These are phyloP conservation scores for Cynopterus brachyotis DNA, from an alignment of 2,113 vertebrate species.

Conservation along the genomic window DNA sequence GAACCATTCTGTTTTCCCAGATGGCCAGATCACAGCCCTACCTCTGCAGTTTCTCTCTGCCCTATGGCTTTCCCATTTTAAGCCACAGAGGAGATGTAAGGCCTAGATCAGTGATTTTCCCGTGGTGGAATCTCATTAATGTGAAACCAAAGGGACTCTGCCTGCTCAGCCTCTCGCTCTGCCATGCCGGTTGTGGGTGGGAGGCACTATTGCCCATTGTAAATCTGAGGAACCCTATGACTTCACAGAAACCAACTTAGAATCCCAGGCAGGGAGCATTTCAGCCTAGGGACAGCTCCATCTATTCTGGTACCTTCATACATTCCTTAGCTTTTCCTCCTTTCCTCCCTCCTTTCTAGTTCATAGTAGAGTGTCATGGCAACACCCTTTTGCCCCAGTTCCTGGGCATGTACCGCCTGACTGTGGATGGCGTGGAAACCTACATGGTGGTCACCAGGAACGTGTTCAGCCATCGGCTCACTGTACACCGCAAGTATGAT, in stretches of 20 bases:
- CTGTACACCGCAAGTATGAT: constrained; percentile 96
- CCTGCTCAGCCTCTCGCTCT: not conserved
- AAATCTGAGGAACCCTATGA: not conserved
- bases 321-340: not conserved
- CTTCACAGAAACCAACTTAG: not conserved
- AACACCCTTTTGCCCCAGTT: constrained; percentile 98
- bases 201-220: not conserved
- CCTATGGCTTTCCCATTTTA: not conserved
- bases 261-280: not conserved
- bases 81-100: not conserved
- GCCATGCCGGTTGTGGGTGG: fast-evolving
- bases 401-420: constrained; percentile 97
- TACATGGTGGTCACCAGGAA: constrained; percentile 99
- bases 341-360: constrained; percentile 81
- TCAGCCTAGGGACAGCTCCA: not conserved
- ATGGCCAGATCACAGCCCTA: fast-evolving
- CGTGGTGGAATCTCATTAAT: not conserved
- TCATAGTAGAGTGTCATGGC: constrained; percentile 98
- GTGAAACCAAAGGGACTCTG: not conserved
- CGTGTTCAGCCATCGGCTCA: constrained; percentile 95
- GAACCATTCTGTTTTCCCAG: not conserved
- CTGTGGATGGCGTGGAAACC: constrained; percentile 96
- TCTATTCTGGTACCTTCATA: fast-evolving
- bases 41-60: not conserved
- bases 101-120: not conserved